phyloP scores from a whole-genome alignment of 2,888 invertebrate species.

The Diabrotica balteata region DNA sequence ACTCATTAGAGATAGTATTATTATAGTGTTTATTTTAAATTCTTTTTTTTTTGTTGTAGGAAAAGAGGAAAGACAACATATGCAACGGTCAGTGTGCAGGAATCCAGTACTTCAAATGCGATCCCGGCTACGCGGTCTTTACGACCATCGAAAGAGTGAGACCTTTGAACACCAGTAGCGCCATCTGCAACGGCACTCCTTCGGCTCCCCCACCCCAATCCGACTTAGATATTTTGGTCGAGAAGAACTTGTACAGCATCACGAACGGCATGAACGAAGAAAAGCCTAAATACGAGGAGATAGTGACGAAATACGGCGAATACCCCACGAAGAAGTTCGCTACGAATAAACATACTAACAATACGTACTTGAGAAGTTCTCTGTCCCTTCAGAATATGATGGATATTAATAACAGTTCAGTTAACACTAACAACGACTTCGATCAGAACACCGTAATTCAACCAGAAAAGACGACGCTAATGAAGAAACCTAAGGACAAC shows the following conservation, averaged over 20 bases:
- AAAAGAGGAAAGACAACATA: constrained; percentile 53
- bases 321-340: constrained; percentile 45
- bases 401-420: constrained; percentile 46
- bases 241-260: constrained; percentile 45
- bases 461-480: constrained; percentile 53
- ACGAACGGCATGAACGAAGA: constrained; percentile 37
- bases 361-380: constrained; percentile 48
- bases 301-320: constrained; percentile 53
- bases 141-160: constrained; percentile 57
- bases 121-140: constrained; percentile 56
- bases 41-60: constrained; percentile 40
- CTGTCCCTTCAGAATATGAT: constrained; percentile 55
- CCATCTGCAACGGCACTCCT: constrained; percentile 28
- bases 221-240: constrained; percentile 44
- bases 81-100: constrained; percentile 57
- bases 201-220: constrained; percentile 17
- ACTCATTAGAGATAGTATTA: too few relatives aligned
- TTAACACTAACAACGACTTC: constrained; percentile 60
- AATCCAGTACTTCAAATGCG: constrained; percentile 56
- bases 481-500: constrained; percentile 50
- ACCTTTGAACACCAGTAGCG: constrained; percentile 38
- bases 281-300: constrained; percentile 49
- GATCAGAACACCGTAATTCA: constrained; percentile 58
- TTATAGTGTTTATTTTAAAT: too few relatives aligned
- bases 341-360: constrained; percentile 28